Evolutionary conservation across 1,140 invertebrate genomes (phyloP), one percentile per base, ranked within the genome.

Genomic region (Zaprionus lachaisei): DNA sequence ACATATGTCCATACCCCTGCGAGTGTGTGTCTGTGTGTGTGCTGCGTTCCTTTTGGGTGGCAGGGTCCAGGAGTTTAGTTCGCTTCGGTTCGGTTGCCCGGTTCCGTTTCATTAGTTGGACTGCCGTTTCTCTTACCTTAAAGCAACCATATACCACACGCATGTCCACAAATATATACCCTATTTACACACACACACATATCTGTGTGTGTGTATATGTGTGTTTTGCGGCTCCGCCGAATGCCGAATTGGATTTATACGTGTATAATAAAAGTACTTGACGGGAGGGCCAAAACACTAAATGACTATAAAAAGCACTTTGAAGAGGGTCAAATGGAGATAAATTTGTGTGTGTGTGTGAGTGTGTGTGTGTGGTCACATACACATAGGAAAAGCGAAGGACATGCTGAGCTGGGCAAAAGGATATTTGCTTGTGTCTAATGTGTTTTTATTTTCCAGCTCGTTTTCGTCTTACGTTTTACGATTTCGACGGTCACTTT

Each of bases 311-410:
- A 91, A 92, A 89, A 92, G 89, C 89, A 92, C 89, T 92, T 92
- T 92, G 91, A 92, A 92, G 91, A 92, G 91, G 91, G 91, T 92
- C 91, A 92, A 92, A 92, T 92, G 91, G 91, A 92, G 90, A 92
- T 92, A 92, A 92, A 92, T 92, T 91, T 92, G 89, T 86, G 68
- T 77, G 63, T 51, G 24, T 62, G 20, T 44, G 31, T 72, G 65
- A 54, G 62, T 76, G 66, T 70, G 44, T 49, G 63, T 55, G 73
- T 57, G 72, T 76, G 60, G 67, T 65, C 57, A 24, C 28, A 56
- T 17, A 56, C n/a, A 26, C 63, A 73, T 61, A 62, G 57, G 14
- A 38, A 54, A 71, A 12, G 67, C 44, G 63, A 81, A 81, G 79
- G 69, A 82, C 83, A 77, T 74, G 83, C 68, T 70, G 81, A 55